phyloP scores from a whole-genome alignment of 2,888 invertebrate genomes.

The Phlogophora meticulosa region DNA sequence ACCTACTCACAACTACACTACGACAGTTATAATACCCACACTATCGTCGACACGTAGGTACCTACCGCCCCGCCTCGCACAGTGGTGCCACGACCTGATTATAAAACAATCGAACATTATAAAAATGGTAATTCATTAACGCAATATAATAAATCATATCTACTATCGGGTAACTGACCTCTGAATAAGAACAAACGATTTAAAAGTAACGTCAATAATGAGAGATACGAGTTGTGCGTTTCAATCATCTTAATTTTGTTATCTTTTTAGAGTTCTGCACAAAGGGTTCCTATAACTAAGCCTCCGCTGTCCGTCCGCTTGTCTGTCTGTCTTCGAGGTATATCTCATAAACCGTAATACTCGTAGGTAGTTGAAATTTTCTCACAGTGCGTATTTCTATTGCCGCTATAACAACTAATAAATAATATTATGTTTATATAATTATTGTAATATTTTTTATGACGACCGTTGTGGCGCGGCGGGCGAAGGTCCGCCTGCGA shows the following conservation, averaged over 20 bases:
- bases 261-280: constrained; percentile 34
- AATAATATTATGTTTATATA: no score
- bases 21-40: no score
- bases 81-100: constrained; percentile 52
- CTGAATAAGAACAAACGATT: constrained; percentile 67
- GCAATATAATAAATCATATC: constrained; percentile 47
- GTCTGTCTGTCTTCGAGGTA: no score
- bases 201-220: constrained; percentile 56
- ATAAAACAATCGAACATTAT: constrained; percentile 47
- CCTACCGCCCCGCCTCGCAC: constrained; percentile 3
- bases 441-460: no score
- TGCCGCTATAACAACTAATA: no score
- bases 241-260: constrained; percentile 47
- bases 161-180: constrained; percentile 68
- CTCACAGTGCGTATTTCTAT: no score
- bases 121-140: constrained; percentile 31
- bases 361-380: no score
- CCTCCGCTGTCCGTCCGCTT: no score
- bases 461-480: no score
- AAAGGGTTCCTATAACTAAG: no score
- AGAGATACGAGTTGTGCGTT: constrained; percentile 57
- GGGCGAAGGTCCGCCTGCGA: no score
- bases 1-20: background rate
- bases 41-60: background rate
- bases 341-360: no score